Evolutionary conservation across 2,797 vertebrate species (phyloP).

Genomic region (Tenualosa thibaudeaui): DNA sequence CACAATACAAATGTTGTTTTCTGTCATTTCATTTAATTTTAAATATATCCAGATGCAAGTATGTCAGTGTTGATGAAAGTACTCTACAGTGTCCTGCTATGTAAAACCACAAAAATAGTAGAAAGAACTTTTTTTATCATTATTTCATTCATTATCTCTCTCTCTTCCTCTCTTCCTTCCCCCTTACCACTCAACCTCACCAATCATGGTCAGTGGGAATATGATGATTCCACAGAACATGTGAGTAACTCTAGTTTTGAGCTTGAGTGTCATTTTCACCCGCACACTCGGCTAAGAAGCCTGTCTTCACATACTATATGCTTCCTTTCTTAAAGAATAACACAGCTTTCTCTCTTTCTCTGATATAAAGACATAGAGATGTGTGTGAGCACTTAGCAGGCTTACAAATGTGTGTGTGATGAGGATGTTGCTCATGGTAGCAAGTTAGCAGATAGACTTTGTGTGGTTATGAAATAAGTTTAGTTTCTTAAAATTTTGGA

Average conservation of each 20-base stretch:
- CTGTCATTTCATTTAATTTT: not conserved
- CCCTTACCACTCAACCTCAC: constrained; percentile 67
- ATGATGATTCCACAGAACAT: constrained; percentile 98
- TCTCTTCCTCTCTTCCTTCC: constrained; percentile 57
- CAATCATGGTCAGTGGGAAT: constrained; percentile 93
- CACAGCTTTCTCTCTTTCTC: too few relatives aligned
- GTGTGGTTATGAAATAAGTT: too few relatives aligned
- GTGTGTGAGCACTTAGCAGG: too few relatives aligned
- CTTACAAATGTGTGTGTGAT: too few relatives aligned
- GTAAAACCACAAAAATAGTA: not conserved
- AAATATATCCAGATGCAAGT: not conserved
- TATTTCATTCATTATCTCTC: constrained; percentile 50
- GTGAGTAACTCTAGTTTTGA: constrained; percentile 82
- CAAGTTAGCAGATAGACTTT: too few relatives aligned
- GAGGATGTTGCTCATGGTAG: too few relatives aligned
- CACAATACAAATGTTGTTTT: not conserved
- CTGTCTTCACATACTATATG: too few relatives aligned
- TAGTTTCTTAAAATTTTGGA: too few relatives aligned
- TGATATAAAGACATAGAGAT: too few relatives aligned
- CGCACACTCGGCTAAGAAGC: not conserved
- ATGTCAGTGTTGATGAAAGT: not conserved
- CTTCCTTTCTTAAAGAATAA: too few relatives aligned
- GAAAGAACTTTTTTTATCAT: not conserved
- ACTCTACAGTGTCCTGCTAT: not conserved
- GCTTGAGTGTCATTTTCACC: not conserved